Conservation (phyloP, 1,140 invertebrate species). For the Saxidomus purpurata region DNA sequence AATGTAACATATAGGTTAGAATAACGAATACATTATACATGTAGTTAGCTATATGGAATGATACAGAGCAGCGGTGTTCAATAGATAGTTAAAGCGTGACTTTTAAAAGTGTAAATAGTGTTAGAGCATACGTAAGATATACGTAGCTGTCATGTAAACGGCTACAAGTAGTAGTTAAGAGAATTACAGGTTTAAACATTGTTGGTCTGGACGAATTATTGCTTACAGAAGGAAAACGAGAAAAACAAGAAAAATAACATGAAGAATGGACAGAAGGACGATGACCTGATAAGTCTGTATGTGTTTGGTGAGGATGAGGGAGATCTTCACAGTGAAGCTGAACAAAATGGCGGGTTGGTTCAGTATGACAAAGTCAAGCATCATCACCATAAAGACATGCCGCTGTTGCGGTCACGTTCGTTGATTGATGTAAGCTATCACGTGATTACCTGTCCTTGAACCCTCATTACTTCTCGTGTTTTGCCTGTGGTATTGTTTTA, state of each 20-base stretch:
- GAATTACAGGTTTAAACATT: background rate
- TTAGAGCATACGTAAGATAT: too few relatives aligned
- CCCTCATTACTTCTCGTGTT: constrained; percentile 21
- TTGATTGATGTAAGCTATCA: constrained; percentile 46
- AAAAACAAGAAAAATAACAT: background rate
- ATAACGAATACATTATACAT: too few relatives aligned
- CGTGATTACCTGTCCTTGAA: constrained; percentile 25
- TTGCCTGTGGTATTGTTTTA: constrained; percentile 13
- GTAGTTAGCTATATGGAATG: too few relatives aligned
- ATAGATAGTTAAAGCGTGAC: too few relatives aligned
- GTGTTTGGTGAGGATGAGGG: constrained; percentile 60
- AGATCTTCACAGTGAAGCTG: constrained; percentile 42
- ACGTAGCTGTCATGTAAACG: too few relatives aligned
- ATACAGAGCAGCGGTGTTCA: too few relatives aligned
- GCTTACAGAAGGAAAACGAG: constrained; percentile 41
- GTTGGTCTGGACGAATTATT: constrained; percentile 16
- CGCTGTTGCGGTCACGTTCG: constrained; percentile 8
- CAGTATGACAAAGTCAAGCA: constrained; percentile 55
- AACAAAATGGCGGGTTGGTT: constrained; percentile 53
- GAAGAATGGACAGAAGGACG: constrained; percentile 16
- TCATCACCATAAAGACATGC: constrained; percentile 57
- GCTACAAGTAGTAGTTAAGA: too few relatives aligned
- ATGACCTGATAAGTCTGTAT: constrained; percentile 54
- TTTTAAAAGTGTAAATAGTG: too few relatives aligned
- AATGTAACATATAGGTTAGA: too few relatives aligned